Base-by-base conservation (phyloP, 1,140 invertebrate species). In the Phthorimaea operculella region DNA sequence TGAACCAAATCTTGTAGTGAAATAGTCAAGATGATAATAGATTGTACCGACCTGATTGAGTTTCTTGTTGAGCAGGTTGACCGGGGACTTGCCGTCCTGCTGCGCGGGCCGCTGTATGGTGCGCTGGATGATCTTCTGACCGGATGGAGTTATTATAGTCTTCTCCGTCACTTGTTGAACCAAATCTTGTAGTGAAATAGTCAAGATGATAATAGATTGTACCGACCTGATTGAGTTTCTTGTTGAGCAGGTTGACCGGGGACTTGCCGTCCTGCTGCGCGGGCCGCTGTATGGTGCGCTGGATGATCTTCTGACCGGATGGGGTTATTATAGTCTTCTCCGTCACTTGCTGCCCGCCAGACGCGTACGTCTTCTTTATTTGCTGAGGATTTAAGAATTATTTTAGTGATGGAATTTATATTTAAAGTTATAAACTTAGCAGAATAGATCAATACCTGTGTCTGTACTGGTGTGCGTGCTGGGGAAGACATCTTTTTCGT, bases 311-410 rank as follows among this genome's bases (percentile, higher is more conserved):
- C 59, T 86, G 83, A 34, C 83, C 83, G 7, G 80, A 85, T 1
- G 85, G 85, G 12, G 85, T 87, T 21, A 86, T 85, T 49, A 87
- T 85, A 0, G 85, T 87, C 58, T 86, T 86, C 54, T 85, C 83
- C 21, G 21, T 28, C 21, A 28, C 21, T n/a, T 39, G 80, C 54
- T 81, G 79, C 5, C 80, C 73, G 15, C 66, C 62, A 1, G 73
- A 59, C 1, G 59, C 62, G 49, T 69, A 74, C 39, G 76, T 70
- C 60, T 76, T 80, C 58, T 71, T 80, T 16, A 79, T 59, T 73
- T 81, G 45, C 21, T 28, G 6, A 28, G 21, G 21, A 28, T 28
- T 28, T 28, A 28, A 28, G 2, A 4, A 28, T 28, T 28, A 28
- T 4, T 28, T 28, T n/a, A n/a, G 6, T 28, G 21, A 28, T 28